These are phyloP conservation scores for Bombus confusus DNA, from an alignment of 1,140 invertebrate genomes.

Conservation along the genomic window DNA sequence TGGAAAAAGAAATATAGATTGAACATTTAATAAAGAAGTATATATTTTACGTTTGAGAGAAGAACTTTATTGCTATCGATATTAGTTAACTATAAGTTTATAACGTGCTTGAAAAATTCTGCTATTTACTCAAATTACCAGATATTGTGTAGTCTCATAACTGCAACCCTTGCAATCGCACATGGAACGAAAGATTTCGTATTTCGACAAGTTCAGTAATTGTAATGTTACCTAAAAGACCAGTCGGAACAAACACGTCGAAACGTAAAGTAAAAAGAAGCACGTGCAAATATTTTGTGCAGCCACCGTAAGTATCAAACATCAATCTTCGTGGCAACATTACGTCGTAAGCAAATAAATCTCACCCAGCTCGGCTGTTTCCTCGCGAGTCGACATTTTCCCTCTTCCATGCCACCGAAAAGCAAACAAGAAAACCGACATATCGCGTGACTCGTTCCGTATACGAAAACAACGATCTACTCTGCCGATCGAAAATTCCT, in stretches of 20 bases:
- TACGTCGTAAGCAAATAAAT: constrained; percentile 15
- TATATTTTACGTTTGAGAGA: too few relatives aligned
- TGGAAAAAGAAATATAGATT: too few relatives aligned
- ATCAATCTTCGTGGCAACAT: background rate
- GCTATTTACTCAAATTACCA: too few relatives aligned
- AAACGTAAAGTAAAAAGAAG: background rate
- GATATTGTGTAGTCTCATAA: too few relatives aligned
- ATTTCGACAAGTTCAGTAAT: too few relatives aligned
- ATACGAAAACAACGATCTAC: background rate
- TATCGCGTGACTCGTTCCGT: background rate
- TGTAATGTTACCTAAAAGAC: background rate
- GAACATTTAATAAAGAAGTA: too few relatives aligned
- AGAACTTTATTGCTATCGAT: too few relatives aligned
- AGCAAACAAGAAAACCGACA: background rate
- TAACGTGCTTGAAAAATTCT: too few relatives aligned
- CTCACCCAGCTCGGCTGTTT: background rate
- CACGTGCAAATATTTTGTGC: background rate
- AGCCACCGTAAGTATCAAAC: background rate
- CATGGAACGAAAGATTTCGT: too few relatives aligned
- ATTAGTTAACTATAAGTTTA: too few relatives aligned
- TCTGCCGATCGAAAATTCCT: background rate
- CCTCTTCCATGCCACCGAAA: background rate
- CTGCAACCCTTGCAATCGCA: too few relatives aligned
- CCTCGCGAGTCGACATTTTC: background rate
- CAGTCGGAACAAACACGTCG: background rate